These are phyloP conservation scores for Cyphomyrmex costatus DNA, from an alignment of 1,140 invertebrate species.

Conservation along the genomic window DNA sequence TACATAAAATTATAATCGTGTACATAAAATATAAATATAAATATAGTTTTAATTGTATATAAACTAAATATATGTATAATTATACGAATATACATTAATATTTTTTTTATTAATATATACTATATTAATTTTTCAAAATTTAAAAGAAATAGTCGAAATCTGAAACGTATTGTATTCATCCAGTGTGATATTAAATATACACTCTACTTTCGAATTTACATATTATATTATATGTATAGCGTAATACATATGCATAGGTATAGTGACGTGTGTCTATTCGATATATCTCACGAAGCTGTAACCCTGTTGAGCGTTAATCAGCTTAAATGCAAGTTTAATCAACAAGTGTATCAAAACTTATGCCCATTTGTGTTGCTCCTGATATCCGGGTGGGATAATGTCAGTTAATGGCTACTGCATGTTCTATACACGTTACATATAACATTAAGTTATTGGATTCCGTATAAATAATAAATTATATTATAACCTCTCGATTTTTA, in stretches of 20 bases:
- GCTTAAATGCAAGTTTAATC: constrained; percentile 57
- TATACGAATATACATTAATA: not conserved
- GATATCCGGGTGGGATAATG: constrained; percentile 26
- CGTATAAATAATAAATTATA: constrained; percentile 5
- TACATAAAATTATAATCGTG: too few species aligned
- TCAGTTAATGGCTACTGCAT: constrained; percentile 34
- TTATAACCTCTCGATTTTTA: not conserved
- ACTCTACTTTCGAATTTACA: not conserved
- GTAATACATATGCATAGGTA: not conserved
- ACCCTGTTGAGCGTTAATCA: constrained; percentile 31
- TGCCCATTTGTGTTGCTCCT: constrained; percentile 35
- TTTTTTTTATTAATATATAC: not conserved
- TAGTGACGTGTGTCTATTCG: constrained; percentile 5
- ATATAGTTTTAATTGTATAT: too few species aligned
- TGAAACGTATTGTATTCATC: not conserved
- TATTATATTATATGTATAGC: too few species aligned
- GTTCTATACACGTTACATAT: not conserved
- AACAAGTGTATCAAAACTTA: constrained; percentile 44
- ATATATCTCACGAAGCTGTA: constrained; percentile 9
- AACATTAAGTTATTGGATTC: not conserved
- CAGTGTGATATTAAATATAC: not conserved
- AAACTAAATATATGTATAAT: not conserved
- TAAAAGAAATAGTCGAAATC: not conserved
- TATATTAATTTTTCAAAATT: not conserved
- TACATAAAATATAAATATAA: too few species aligned